Evolutionary conservation across 2,113 vertebrate species (phyloP), one percentile per base, ranked within the genome.

Genomic region (Corydoras maculifer): DNA sequence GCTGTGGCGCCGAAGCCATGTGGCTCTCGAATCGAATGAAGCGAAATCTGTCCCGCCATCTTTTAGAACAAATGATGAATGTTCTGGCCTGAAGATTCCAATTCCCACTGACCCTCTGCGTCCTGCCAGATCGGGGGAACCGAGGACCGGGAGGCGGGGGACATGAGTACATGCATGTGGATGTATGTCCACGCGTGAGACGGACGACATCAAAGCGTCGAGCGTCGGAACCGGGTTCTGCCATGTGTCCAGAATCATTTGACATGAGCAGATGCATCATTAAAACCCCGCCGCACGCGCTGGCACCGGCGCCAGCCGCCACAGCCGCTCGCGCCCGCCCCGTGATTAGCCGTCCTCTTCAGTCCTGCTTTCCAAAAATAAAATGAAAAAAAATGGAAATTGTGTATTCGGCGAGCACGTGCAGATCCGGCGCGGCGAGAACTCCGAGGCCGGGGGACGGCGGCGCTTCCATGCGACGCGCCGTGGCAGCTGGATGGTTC

Each of bases 241-340:
- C 86, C 87, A 80, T 88, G 86, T 86, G 83, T 86, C 87, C 88
- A 88, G 84, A 88, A 88, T 87, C 83, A 85, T 88, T 88, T 88
- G 86, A 88, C 86, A 87, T 81, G 83, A 89, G 83, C 88, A 87
- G 88, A 89, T 87, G 87, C 84, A 88, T 90, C 86, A 88, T 87
- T 88, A 88, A 90, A 88, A 90, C 80, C 86, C 77, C 78, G 82
- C 82, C 78, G 81, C 84, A 81, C 77, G 80, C 64, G 31, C 78
- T 78, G 85, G 81, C 82, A 75, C 77, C 62, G 76, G 69, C 77
- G 62, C 82, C 78, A 84, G 73, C 80, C 77, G 75, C 69, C 81
- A 63, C 82, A 78, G 80, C 62, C 80, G 70, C 79, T 84, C 61
- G 61, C 66, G 4, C 74, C 64, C 58, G 67, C 57, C 57, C 66